These are phyloP conservation scores for Scaptomyza pallida DNA, from an alignment of 1,140 invertebrate genomes.

Conservation along the genomic window DNA sequence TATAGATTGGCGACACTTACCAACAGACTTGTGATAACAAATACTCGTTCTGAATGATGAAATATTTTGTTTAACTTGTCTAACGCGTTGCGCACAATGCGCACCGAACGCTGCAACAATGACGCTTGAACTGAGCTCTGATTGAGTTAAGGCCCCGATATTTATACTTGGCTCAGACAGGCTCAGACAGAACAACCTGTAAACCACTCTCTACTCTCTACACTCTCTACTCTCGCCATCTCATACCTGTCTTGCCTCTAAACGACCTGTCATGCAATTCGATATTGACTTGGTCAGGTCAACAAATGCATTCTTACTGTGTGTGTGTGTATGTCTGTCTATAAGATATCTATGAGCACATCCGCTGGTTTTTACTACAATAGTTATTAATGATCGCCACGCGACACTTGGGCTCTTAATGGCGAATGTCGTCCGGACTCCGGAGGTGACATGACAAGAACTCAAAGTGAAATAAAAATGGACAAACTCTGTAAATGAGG, in stretches of 20 bases:
- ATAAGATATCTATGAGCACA: neutral
- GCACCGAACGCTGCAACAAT: slow-evolving; percentile 5
- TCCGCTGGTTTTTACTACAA: neutral
- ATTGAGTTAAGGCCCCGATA: slow-evolving; percentile 4
- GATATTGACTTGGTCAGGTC: slow-evolving; percentile 29
- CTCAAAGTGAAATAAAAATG: too few species aligned
- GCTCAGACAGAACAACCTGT: slow-evolving; percentile 9
- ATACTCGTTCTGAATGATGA: neutral
- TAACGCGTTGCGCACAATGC: neutral
- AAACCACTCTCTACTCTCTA: slow-evolving; percentile 10
- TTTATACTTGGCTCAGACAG: slow-evolving; percentile 25
- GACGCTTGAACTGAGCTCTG: slow-evolving; percentile 25
- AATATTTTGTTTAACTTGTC: neutral
- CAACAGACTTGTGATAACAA: neutral
- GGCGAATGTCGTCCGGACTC: neutral
- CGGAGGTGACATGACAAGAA: too few species aligned
- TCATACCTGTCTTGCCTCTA: neutral
- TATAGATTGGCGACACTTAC: slow-evolving; percentile 14
- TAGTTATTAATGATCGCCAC: neutral
- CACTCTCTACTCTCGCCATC: slow-evolving; percentile 13
- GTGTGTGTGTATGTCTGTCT: neutral
- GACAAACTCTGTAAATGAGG: too few species aligned
- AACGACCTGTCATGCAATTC: slow-evolving; percentile 5
- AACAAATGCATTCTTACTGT: neutral
- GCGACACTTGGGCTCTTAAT: too few species aligned